A percentile compares a stretch with the other conserved stretches of the same genome.
Conservation (phyloP, 92 coral and sea anemone species). For the Epizoanthus illoricatus region DNA sequence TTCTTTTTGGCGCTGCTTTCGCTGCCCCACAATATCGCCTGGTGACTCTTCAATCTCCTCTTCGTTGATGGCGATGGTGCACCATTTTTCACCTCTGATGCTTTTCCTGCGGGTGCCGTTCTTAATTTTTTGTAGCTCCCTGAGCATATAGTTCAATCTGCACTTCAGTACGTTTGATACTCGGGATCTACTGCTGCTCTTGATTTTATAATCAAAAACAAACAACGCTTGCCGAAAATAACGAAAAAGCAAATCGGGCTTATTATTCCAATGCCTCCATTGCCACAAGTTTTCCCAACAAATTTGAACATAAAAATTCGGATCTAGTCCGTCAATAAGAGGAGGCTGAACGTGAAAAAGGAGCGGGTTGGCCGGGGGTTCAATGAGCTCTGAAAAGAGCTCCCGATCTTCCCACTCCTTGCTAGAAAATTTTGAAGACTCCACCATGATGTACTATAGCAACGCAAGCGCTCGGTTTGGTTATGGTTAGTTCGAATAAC, state of each 20-base stretch:
- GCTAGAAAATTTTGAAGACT: too few species aligned
- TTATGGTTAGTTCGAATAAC: too few species aligned
- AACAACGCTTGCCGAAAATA: neutral
- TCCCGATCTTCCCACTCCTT: too few species aligned
- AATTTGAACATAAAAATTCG: constrained; percentile 13
- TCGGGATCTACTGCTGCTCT: too few species aligned
- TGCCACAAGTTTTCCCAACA: constrained; percentile 5
- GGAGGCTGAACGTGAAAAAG: constrained; percentile 5
- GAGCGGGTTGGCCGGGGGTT: too few species aligned
- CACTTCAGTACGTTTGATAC: too few species aligned
- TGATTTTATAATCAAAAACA: neutral
- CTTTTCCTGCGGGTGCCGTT: too few species aligned
- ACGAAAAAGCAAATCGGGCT: neutral
- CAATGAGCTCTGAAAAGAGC: too few species aligned
- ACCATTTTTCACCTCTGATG: neutral
- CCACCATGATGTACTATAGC: too few species aligned
- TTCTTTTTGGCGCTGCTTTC: neutral
- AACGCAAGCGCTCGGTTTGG: too few species aligned
- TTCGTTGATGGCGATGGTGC: neutral
- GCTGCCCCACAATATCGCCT: neutral
- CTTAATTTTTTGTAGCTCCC: too few species aligned
- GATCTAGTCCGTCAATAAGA: neutral
- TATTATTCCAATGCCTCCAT: neutral
- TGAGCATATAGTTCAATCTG: too few species aligned
- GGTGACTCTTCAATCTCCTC: neutral